These are phyloP conservation scores for Tribolium freemani DNA, from an alignment of 2,888 invertebrate genomes.

Conservation along the genomic window DNA sequence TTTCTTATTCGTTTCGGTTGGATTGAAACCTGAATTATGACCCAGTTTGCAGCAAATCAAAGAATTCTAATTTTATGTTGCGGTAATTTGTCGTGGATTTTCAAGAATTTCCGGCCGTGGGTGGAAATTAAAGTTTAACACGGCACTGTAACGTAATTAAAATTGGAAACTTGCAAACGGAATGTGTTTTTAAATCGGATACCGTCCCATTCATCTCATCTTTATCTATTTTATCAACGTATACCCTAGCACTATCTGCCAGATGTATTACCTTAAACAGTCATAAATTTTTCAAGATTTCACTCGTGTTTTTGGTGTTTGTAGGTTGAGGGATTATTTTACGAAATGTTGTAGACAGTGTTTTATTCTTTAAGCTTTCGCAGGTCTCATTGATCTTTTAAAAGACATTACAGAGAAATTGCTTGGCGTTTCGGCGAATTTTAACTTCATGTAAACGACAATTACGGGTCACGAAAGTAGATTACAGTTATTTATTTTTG, in stretches of 20 bases:
- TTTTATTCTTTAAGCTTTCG: slow-evolving; percentile 1
- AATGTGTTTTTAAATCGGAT: neutral
- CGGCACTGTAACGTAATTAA: neutral
- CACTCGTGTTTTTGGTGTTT: neutral
- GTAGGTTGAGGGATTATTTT: neutral
- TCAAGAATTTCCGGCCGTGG: slow-evolving; percentile 4
- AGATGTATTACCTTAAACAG: neutral
- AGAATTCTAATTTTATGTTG: slow-evolving; percentile 23
- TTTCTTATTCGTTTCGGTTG: slow-evolving; percentile 35
- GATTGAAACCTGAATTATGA: slow-evolving; percentile 22
- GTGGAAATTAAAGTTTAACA: neutral
- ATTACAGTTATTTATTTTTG: neutral
- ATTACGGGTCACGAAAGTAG: neutral
- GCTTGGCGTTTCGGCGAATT: slow-evolving; percentile 8
- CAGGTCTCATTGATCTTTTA: neutral
- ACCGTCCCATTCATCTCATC: neutral
- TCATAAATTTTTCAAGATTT: neutral
- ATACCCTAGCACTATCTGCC: neutral
- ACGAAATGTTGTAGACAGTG: neutral
- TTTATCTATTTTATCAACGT: neutral
- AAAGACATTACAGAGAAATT: neutral
- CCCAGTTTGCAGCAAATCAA: slow-evolving; percentile 15
- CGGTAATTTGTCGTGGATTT: slow-evolving; percentile 25
- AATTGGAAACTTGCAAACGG: neutral
- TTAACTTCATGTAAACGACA: slow-evolving; percentile 6